Conservation (phyloP, 2,113 vertebrate species). For the Oxygymnocypris stewartii region DNA sequence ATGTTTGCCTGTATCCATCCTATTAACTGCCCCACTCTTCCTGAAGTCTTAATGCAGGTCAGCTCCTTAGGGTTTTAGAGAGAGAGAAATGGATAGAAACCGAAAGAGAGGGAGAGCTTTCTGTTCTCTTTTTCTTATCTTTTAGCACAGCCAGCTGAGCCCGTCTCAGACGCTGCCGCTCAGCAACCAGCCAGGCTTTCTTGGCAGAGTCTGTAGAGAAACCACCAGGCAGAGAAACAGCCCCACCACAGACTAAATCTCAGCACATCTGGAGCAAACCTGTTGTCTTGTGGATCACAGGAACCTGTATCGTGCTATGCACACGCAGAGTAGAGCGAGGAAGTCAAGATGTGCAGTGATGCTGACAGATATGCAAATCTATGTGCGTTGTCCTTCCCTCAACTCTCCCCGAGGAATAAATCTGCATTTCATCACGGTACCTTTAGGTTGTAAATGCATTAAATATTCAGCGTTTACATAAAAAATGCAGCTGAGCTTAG, state of each 20-base stretch:
- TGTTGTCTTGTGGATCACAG: constrained; percentile 18
- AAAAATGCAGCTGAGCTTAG: constrained; percentile 53
- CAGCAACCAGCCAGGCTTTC: constrained; percentile 64
- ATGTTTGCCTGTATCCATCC: constrained; percentile 63
- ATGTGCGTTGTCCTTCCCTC: constrained; percentile 56
- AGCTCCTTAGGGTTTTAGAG: constrained; percentile 62
- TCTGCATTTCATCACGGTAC: constrained; percentile 64
- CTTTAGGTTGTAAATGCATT: constrained; percentile 66
- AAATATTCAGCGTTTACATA: constrained; percentile 67
- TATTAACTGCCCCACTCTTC: constrained; percentile 68
- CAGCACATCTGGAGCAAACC: constrained; percentile 58
- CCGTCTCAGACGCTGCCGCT: constrained; percentile 58
- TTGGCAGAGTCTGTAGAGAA: constrained; percentile 60
- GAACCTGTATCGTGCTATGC: neutral
- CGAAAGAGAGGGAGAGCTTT: constrained; percentile 1
- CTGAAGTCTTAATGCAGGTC: constrained; percentile 75
- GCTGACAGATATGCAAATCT: constrained; percentile 64
- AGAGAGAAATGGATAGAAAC: constrained; percentile 47
- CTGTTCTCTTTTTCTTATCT: constrained; percentile 66
- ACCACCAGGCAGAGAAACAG: constrained; percentile 31
- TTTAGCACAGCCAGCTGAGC: constrained; percentile 67
- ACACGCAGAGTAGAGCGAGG: constrained; percentile 45
- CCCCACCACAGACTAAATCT: constrained; percentile 65
- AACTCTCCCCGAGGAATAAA: constrained; percentile 56
- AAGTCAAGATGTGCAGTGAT: constrained; percentile 52